phyloP scores from a whole-genome alignment of 1,140 invertebrate genomes.

The Bradynema listronoti region DNA sequence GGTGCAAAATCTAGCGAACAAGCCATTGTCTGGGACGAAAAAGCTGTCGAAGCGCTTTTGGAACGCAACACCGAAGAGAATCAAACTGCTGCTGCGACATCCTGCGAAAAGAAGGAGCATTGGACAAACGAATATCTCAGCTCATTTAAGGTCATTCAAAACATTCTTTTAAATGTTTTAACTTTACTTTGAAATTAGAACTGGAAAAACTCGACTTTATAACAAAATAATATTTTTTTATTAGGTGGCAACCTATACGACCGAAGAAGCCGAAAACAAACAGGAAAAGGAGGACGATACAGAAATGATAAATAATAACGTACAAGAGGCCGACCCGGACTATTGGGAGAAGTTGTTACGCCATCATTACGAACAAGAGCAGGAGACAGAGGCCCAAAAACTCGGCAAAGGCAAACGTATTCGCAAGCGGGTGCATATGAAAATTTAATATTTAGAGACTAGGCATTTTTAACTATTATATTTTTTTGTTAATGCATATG shows the following conservation, averaged over 20 bases:
- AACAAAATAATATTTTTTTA: too few species aligned
- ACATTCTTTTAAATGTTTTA: too few species aligned
- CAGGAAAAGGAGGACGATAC: constrained; percentile 93
- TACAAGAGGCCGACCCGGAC: constrained; percentile 93
- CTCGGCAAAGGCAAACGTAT: constrained; percentile 79
- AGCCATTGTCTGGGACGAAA: constrained; percentile 91
- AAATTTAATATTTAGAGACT: too few species aligned
- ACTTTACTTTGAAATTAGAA: too few species aligned
- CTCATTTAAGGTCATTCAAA: constrained; percentile 88
- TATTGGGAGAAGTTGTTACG: constrained; percentile 98
- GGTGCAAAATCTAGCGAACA: constrained; percentile 53
- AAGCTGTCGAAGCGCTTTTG: constrained; percentile 81
- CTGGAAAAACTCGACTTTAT: too few species aligned
- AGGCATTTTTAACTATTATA: too few species aligned
- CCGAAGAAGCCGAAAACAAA: constrained; percentile 59
- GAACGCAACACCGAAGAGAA: constrained; percentile 65
- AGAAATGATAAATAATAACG: constrained; percentile 94
- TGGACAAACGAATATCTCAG: constrained; percentile 99
- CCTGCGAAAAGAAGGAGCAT: constrained; percentile 93
- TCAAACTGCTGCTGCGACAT: constrained; percentile 66
- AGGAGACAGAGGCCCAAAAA: constrained; percentile 83
- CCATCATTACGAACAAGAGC: constrained; percentile 98
- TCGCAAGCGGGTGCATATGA: too few species aligned
- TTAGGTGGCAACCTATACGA: constrained; percentile 85
- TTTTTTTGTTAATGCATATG: too few species aligned